phyloP scores from a whole-genome alignment of 2,888 invertebrate genomes.

The Petrophora chlorosata region DNA sequence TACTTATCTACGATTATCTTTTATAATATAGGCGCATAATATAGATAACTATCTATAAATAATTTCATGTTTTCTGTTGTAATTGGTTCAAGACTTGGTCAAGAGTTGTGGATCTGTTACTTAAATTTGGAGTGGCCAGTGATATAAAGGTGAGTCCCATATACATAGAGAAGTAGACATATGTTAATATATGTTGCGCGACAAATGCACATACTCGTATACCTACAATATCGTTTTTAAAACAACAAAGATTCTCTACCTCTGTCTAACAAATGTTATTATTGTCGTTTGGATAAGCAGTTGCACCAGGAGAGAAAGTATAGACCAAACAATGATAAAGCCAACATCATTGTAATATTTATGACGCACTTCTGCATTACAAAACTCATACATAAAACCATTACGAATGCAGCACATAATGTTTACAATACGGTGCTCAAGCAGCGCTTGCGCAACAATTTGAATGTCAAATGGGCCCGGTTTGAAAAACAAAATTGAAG shows the following conservation, averaged over 20 bases:
- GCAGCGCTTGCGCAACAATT: conserved; percentile 63
- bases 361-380: conserved; percentile 47
- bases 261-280: neutral
- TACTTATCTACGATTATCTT: no score
- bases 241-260: neutral
- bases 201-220: no score
- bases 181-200: no score
- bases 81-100: no score
- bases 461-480: conserved; percentile 68
- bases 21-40: no score
- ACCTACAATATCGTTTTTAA: no score
- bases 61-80: no score
- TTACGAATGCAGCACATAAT: conserved; percentile 56
- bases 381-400: conserved; percentile 55
- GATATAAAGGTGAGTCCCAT: no score
- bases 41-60: no score
- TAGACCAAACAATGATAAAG: conserved; percentile 31
- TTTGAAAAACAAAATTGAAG: conserved; percentile 64
- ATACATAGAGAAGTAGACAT: no score
- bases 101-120: no score
- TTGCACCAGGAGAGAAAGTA: conserved; percentile 30
- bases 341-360: conserved; percentile 37
- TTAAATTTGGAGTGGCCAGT: no score
- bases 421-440: conserved; percentile 51
- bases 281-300: conserved; percentile 3